A percentile compares a stretch with the other conserved stretches of the same genome.
phyloP scores from a whole-genome alignment of 2,113 vertebrate genomes.

The Dasypus novemcinctus region DNA sequence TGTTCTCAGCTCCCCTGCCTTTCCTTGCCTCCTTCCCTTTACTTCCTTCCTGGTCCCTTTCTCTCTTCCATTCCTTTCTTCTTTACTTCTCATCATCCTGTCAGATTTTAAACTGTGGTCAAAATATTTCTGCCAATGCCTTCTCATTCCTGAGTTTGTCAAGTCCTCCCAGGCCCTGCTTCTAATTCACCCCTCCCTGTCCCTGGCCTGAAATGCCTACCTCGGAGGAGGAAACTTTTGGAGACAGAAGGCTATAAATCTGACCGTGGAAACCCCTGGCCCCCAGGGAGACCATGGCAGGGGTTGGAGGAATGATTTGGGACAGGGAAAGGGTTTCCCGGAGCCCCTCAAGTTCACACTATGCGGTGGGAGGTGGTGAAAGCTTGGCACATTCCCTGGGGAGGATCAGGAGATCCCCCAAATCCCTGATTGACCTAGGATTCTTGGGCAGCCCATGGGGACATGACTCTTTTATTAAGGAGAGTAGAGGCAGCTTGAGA shows the following conservation, averaged over 20 bases:
- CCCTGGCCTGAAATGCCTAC: neutral
- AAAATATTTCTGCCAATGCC: neutral
- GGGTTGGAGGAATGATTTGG: neutral
- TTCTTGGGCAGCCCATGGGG: neutral
- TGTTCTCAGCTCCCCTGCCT: neutral
- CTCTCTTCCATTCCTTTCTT: neutral
- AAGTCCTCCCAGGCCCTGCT: neutral
- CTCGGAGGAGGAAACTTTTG: neutral
- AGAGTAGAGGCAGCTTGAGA: neutral
- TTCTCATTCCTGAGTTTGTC: neutral
- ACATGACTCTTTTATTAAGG: neutral
- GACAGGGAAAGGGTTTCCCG: neutral
- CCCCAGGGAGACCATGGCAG: neutral
- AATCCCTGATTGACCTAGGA: neutral
- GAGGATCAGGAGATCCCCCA: neutral
- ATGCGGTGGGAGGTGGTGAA: neutral
- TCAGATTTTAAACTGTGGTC: neutral
- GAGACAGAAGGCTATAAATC: neutral
- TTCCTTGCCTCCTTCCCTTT: no score
- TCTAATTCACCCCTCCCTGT: neutral
- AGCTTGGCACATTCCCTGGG: neutral
- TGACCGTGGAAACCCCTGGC: neutral
- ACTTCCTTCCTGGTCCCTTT: no score
- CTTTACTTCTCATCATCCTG: neutral
- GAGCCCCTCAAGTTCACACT: neutral